A percentile compares a stretch with the other conserved stretches of the same genome.
These are phyloP conservation scores for Acanthopleura granulata DNA, from an alignment of 2,888 invertebrate species.

Conservation along the genomic window DNA sequence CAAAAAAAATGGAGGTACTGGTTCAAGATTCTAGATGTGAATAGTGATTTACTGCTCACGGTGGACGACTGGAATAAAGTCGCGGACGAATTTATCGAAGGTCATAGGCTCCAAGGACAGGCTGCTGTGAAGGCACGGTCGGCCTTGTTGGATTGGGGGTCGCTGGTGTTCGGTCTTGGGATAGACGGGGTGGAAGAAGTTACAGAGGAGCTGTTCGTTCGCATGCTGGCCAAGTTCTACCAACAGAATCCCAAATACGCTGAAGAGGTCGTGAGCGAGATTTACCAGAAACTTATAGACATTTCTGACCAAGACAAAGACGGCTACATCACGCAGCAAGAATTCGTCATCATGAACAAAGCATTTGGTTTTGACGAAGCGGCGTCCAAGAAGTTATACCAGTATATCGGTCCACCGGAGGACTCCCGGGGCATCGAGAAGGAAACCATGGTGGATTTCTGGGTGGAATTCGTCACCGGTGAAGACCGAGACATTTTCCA, in stretches of 20 bases:
- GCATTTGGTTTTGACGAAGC: conserved; percentile 7
- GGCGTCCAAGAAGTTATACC: background rate
- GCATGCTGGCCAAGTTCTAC: background rate
- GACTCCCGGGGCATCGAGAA: background rate
- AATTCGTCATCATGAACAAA: background rate
- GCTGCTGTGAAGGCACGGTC: conserved; percentile 4
- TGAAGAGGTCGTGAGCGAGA: background rate
- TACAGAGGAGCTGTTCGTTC: background rate
- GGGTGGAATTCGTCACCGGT: conserved; percentile 3
- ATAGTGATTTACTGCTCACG: background rate
- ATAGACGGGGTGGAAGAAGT: background rate
- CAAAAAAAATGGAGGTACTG: conserved; percentile 12
- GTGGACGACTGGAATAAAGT: conserved; percentile 1
- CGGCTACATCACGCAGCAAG: background rate
- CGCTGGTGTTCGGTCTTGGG: conserved; percentile 4
- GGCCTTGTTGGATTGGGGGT: conserved; percentile 10
- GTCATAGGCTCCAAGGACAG: background rate
- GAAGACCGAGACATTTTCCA: background rate
- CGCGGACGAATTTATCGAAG: conserved; percentile 4
- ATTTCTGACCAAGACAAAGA: conserved; percentile 10
- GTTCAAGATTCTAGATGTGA: conserved; percentile 9
- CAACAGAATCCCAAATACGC: conserved; percentile 12
- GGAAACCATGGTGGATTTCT: conserved; percentile 5
- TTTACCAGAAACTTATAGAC: background rate
- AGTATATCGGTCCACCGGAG: conserved; percentile 6